Evolutionary conservation across 2,113 vertebrate genomes (phyloP), one percentile per base, ranked within the genome.

Genomic region (Erythrocercus mccallii): DNA sequence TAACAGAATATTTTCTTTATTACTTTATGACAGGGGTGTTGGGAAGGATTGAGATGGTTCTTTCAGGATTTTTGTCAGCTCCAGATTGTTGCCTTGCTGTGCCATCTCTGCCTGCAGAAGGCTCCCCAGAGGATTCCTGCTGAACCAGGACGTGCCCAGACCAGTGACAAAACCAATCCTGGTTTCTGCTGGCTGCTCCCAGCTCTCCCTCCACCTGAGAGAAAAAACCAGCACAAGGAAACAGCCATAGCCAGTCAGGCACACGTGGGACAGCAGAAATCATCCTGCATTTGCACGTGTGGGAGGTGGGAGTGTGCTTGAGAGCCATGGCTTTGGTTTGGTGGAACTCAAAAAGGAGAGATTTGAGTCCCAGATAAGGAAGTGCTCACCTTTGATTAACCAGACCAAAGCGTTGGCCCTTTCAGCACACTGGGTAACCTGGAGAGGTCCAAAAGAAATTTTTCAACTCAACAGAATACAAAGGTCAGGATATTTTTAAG

Each of bases 91-190:
- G 27, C 12, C 45, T 57, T 62, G 42, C 60, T 24, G 31, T 37
- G 50, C 77, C 24, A 19, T 15, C 24, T 45, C 15, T 57, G 47
- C 22, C 68, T 80, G 22, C 20, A n/a, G 50, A 56, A 72, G 48
- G 38, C 45, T 35, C 10, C 18, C 20, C 15, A 17, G n/a, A 24
- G 69, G 21, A 30, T 42, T 82, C 53, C 30, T 44, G 47, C 35
- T 24, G 47, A 71, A 45, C 28, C 38, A 38, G 37, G 45, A 33
- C 1, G 0, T 12, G 37, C 70, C 25, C 24, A 31, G 54, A 16
- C 2, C 35, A 40, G 51, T 1, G 2, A 7, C 25, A 9, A 5
- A 5, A n/a, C 56, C 13, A 10, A 4, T 17, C 0, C 0, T 15
- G 27, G 11, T 58, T 82, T 47, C 66, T 90, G 47, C 35, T 58